Evolutionary conservation across 2,797 vertebrate species (phyloP).

Genomic region (Cryptoblepharus egeriae): DNA sequence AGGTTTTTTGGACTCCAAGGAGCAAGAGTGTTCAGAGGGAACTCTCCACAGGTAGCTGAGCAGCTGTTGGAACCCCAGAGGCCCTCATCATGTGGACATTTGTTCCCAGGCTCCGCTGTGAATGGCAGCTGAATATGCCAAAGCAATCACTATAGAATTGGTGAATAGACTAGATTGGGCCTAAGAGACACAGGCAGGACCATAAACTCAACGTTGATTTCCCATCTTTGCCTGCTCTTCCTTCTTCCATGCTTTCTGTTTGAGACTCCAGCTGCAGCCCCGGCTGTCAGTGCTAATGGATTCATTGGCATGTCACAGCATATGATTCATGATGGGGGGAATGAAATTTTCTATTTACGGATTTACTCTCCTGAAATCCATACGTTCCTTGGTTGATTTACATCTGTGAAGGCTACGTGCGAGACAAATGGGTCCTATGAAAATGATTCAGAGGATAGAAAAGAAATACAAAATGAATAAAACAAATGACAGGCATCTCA

Average conservation of each 20-base stretch:
- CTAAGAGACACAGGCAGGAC: not conserved
- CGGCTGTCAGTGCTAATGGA: conserved; percentile 29
- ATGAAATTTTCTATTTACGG: conserved; percentile 10
- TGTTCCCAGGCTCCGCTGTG: not conserved
- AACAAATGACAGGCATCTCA: conserved; percentile 7
- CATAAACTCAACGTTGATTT: not conserved
- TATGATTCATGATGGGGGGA: not conserved
- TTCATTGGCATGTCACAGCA: not conserved
- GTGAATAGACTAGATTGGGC: not conserved
- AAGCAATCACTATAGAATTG: not conserved
- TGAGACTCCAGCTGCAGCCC: not conserved
- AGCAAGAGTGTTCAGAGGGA: not conserved
- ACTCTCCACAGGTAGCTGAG: not conserved
- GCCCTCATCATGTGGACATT: not conserved
- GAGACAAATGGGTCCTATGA: conserved; percentile 12
- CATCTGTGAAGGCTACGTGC: not conserved
- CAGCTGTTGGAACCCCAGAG: not conserved
- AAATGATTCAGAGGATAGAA: conserved; percentile 17
- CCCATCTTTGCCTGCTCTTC: not conserved
- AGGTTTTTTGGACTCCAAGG: not conserved
- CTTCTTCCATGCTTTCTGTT: not conserved
- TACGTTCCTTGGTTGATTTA: conserved; percentile 18
- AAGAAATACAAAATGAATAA: conserved; percentile 32
- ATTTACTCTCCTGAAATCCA: conserved; percentile 20
- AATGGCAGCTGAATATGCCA: not conserved